Base-by-base conservation (phyloP, 2,888 invertebrate species). In the Anoncus sp. region DNA sequence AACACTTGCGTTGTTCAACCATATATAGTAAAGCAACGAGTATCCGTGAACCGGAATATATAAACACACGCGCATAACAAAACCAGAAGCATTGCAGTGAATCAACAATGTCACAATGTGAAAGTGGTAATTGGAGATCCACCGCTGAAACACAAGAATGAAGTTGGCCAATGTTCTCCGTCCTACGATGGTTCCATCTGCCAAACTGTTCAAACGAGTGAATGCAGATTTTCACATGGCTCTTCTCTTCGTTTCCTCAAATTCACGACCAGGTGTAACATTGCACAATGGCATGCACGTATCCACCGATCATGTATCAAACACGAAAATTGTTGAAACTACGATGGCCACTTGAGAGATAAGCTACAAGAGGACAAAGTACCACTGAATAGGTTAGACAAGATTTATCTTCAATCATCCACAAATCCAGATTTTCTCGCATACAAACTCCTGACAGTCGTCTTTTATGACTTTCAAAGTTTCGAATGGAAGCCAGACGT, bases 291-390 rank as follows among this genome's bases (percentile, higher is more conserved):
- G 79, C 80, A 77, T 71, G 12, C 0, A 38, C 3, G 20, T 38
- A 35, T 35, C 59, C 55, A 59, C 71, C n/a, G 82, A 81, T 82
- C 81, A 82, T 84, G 83, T 84, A 83, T 83, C 83, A 81, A 74
- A 24, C 2, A 66, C 77, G 63, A 72, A 75, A 67, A 81, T 79
- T 74, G 75, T 74, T 74, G 67, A 77, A 40, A 45, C 22, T 65
- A 16, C 71, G 62, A 55, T 63, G 22, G 16, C 45, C 20, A 31
- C 18, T 45, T 5, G 55, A 45, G 43, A 67, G 1, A 40, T 59
- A 38, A 40, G n/a, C n/a, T 0, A 5, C 7, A 22, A 14, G 40
- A 40, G 16, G 24, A 49, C 14, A 2, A 22, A 9, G 12, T 20
- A 10, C 9, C 0, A 14, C 9, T 18, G 3, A 31, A 31, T 47